Percentiles rank a stretch among this genome's conserved stretches.
phyloP scores from a whole-genome alignment of 2,888 invertebrate genomes.

The Coenonympha arcania region DNA sequence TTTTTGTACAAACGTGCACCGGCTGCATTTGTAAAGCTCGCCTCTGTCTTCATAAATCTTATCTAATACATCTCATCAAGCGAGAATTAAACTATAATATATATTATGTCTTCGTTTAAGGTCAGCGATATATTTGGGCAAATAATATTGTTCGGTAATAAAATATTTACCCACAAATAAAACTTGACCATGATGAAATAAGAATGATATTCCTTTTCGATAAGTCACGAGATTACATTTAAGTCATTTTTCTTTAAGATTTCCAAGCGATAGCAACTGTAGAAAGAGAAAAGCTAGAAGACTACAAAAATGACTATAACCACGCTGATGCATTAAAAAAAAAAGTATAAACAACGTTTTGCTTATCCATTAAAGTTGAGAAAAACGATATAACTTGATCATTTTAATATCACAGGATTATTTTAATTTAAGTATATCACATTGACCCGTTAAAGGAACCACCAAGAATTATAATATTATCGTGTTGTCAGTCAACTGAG shows the following conservation, averaged over 20 bases:
- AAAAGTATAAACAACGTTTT: too few species aligned
- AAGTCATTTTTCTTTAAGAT: neutral
- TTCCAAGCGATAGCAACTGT: neutral
- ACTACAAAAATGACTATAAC: too few species aligned
- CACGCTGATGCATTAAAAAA: too few species aligned
- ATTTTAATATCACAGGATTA: neutral
- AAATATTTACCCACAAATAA: too few species aligned
- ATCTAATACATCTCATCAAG: slow-evolving; percentile 60
- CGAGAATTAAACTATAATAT: slow-evolving; percentile 46
- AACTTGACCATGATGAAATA: too few species aligned
- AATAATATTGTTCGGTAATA: too few species aligned
- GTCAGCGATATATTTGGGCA: too few species aligned
- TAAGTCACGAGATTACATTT: too few species aligned
- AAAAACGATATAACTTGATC: too few species aligned
- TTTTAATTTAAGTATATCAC: neutral
- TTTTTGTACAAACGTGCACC: slow-evolving; percentile 63
- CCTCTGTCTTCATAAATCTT: slow-evolving; percentile 61
- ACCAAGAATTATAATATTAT: slow-evolving; percentile 42
- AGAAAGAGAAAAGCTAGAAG: too few species aligned
- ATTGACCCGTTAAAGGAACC: slow-evolving; percentile 24
- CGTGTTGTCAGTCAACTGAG: slow-evolving; percentile 40
- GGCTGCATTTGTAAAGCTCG: slow-evolving; percentile 56
- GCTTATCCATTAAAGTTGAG: too few species aligned
- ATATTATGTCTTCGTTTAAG: slow-evolving; percentile 40
- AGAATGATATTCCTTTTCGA: too few species aligned